These are phyloP conservation scores for Microcebus jonahi DNA, from an alignment of 2,113 vertebrate genomes.

Conservation along the genomic window DNA sequence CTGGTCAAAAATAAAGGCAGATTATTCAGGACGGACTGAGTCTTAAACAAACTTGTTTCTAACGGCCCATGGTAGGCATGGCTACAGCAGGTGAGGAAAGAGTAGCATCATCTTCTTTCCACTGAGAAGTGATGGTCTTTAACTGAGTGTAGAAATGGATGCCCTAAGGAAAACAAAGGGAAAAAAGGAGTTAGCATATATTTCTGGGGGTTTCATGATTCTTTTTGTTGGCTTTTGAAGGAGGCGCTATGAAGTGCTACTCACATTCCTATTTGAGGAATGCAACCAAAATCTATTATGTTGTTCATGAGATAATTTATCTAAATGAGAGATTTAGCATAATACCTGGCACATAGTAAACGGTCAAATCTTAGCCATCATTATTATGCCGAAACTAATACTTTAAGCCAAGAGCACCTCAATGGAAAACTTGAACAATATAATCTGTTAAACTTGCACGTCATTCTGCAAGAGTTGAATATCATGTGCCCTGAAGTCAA, in stretches of 20 bases:
- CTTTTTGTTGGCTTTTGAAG: constrained; percentile 32
- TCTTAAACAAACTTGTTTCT: constrained; percentile 76
- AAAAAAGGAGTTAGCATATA: not conserved
- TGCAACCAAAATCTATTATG: not conserved
- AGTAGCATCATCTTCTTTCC: constrained; percentile 97
- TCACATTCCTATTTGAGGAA: not conserved
- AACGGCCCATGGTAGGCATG: constrained; percentile 98
- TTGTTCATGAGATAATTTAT: not conserved
- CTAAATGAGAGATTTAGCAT: constrained; percentile 23
- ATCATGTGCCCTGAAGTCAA: not conserved
- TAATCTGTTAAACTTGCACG: constrained; percentile 4
- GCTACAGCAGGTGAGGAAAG: constrained; percentile 93
- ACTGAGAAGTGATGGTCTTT: constrained; percentile 97
- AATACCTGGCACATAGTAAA: constrained; percentile 26
- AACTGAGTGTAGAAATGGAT: constrained; percentile 98
- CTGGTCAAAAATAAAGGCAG: constrained; percentile 42
- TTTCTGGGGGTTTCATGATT: not conserved
- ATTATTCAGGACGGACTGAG: constrained; percentile 49
- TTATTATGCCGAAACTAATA: constrained; percentile 18
- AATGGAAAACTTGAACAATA: not conserved
- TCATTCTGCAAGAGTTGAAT: not conserved
- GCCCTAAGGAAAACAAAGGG: constrained; percentile 85
- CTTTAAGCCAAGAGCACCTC: constrained; percentile 13
- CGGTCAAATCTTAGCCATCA: constrained; percentile 16
- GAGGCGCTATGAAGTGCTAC: not conserved